Evolutionary conservation across 2,888 invertebrate genomes (phyloP).

Genomic region (Dioctria rufipes): DNA sequence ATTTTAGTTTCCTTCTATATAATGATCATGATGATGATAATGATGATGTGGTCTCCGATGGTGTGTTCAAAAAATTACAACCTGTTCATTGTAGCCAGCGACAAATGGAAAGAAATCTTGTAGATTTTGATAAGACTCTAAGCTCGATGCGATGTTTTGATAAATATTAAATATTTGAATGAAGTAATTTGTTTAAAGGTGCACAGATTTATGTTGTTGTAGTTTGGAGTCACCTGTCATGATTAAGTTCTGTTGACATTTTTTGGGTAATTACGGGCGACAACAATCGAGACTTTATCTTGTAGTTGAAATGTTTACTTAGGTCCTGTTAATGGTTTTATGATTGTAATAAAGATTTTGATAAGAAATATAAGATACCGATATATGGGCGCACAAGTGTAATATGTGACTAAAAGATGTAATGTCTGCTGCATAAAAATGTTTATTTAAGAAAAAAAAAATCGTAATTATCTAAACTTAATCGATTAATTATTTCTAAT

Average conservation of each 20-base stretch:
- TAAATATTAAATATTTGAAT: conserved; percentile 46
- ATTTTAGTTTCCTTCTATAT: too few relatives aligned
- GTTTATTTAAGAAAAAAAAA: too few relatives aligned
- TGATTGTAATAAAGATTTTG: conserved; percentile 29
- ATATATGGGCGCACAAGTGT: too few relatives aligned
- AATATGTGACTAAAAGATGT: too few relatives aligned
- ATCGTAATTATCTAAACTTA: too few relatives aligned
- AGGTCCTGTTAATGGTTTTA: conserved; percentile 45
- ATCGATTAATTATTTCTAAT: too few relatives aligned
- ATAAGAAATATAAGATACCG: neutral
- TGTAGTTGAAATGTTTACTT: conserved; percentile 3
- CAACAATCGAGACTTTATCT: neutral
- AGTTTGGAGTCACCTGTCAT: conserved; percentile 33
- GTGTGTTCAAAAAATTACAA: conserved; percentile 30
- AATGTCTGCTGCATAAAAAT: too few relatives aligned
- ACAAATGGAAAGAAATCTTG: conserved; percentile 6
- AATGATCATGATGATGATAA: neutral
- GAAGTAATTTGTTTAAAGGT: conserved; percentile 4
- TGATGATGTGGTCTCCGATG: neutral
- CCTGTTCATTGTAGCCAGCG: conserved; percentile 12
- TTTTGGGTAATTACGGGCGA: conserved; percentile 2
- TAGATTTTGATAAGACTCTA: conserved; percentile 19
- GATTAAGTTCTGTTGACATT: neutral
- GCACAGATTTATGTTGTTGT: conserved; percentile 6
- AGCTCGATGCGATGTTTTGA: conserved; percentile 22